These are phyloP conservation scores for Sturnira hondurensis DNA, from an alignment of 2,113 vertebrate genomes.

Conservation along the genomic window DNA sequence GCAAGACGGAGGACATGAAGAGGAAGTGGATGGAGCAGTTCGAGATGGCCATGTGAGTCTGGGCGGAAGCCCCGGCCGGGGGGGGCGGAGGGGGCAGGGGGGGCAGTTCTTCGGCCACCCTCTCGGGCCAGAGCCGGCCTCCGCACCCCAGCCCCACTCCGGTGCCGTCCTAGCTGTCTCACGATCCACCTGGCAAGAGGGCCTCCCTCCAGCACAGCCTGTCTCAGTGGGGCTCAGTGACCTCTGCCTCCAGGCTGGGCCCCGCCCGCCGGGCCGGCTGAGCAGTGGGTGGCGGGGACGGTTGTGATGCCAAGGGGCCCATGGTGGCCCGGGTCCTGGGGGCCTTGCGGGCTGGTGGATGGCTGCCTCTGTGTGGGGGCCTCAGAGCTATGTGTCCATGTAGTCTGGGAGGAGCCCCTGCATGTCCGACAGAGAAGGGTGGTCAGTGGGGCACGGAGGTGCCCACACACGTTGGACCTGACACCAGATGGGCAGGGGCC, in stretches of 20 bases:
- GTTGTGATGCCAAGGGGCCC: fast-evolving
- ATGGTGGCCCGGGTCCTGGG: fast-evolving
- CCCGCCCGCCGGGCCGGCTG: fast-evolving
- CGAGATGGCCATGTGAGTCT: slow-evolving; percentile 97
- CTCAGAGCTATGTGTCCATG: background rate
- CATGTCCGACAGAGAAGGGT: background rate
- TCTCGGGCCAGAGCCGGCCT: fast-evolving
- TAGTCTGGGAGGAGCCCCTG: background rate
- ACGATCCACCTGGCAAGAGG: fast-evolving
- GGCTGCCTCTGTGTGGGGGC: background rate
- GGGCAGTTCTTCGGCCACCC: too few relatives aligned
- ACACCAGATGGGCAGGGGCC: too few relatives aligned
- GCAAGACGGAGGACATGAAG: slow-evolving; percentile 98
- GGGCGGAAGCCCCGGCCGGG: too few relatives aligned
- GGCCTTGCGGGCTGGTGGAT: fast-evolving
- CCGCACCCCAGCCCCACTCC: fast-evolving
- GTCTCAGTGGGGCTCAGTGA: fast-evolving
- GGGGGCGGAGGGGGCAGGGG: too few relatives aligned
- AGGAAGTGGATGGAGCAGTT: slow-evolving; percentile 99
- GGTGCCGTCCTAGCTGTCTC: fast-evolving
- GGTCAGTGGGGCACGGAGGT: background rate
- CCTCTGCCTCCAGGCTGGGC: background rate
- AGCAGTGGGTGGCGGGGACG: background rate
- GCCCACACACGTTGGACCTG: background rate
- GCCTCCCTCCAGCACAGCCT: background rate